Percentiles rank a stretch among this genome's conserved stretches.
These are phyloP conservation scores for Cyclura pinguis DNA, from an alignment of 2,797 vertebrate genomes.

Conservation along the genomic window DNA sequence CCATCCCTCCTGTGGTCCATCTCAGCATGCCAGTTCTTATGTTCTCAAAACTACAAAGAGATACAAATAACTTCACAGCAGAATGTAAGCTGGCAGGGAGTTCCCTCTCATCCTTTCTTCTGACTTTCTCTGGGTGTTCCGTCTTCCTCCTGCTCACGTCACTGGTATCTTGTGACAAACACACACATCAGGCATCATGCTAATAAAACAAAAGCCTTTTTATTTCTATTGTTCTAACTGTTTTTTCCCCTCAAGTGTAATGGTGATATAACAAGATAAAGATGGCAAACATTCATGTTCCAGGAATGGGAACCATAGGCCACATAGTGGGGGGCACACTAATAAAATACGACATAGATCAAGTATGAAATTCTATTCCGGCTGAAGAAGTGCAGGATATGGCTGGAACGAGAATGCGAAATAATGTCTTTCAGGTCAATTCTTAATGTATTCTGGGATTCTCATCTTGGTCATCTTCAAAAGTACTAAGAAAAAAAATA, in stretches of 20 bases:
- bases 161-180: conserved; percentile 54
- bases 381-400: conserved; percentile 17
- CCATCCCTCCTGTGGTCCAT: neutral
- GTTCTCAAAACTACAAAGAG: neutral
- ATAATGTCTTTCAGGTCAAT: conserved; percentile 48
- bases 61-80: conserved; percentile 1
- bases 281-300: conserved; percentile 58
- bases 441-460: conserved; percentile 36
- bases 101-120: conserved; percentile 20
- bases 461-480: conserved; percentile 44
- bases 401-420: conserved; percentile 52
- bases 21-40: neutral
- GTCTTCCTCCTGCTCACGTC: conserved; percentile 39
- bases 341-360: conserved; percentile 50
- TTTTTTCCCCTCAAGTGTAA: conserved; percentile 44
- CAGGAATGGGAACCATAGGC: conserved; percentile 46
- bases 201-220: conserved; percentile 64
- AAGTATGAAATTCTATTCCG: conserved; percentile 25
- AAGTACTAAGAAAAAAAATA: neutral
- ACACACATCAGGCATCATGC: conserved; percentile 45
- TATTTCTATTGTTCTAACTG: conserved; percentile 9
- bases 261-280: conserved; percentile 58
- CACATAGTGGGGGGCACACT: conserved; percentile 55
- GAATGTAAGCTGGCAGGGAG: neutral
- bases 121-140: neutral